Evolutionary conservation across 2,888 invertebrate genomes (phyloP).

Genomic region (Oscheius sp.): DNA sequence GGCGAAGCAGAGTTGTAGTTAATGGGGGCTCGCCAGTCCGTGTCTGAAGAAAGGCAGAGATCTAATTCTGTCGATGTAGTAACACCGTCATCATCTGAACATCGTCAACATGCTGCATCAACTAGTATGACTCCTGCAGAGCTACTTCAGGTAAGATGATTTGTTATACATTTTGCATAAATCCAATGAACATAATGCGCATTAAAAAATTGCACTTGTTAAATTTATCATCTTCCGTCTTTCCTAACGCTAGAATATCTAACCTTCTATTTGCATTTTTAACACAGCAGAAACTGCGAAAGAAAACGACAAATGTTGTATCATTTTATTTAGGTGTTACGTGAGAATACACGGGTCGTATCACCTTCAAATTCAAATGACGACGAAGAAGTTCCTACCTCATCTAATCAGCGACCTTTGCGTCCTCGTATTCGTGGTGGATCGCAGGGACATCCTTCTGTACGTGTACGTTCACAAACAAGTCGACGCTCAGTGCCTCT

Average conservation of each 20-base stretch:
- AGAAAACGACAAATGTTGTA: not conserved
- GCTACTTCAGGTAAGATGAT: slow-evolving; percentile 42
- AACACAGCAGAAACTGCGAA: not conserved
- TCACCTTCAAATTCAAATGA: slow-evolving; percentile 56
- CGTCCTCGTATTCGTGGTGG: slow-evolving; percentile 14
- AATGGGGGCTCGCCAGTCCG: slow-evolving; percentile 63
- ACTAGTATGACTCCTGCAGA: slow-evolving; percentile 52
- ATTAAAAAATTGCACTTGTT: no score
- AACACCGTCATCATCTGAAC: slow-evolving; percentile 20
- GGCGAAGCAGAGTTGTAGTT: slow-evolving; percentile 18
- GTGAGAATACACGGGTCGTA: slow-evolving; percentile 44
- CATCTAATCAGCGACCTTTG: slow-evolving; percentile 9
- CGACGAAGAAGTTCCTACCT: slow-evolving; percentile 45
- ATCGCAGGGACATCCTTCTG: slow-evolving; percentile 12
- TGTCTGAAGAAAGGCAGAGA: slow-evolving; percentile 56
- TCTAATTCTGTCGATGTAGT: slow-evolving; percentile 59
- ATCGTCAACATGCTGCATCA: slow-evolving; percentile 34
- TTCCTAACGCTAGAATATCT: no score
- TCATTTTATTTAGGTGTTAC: slow-evolving; percentile 38
- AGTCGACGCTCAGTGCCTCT: slow-evolving; percentile 53
- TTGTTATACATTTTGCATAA: no score
- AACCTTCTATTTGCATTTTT: not conserved
- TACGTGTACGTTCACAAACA: slow-evolving; percentile 47
- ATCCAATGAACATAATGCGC: no score
- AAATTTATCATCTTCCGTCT: no score